Evolutionary conservation across 2,888 invertebrate species (phyloP), one percentile per base, ranked within the genome.

Genomic region (Drosophila testacea): DNA sequence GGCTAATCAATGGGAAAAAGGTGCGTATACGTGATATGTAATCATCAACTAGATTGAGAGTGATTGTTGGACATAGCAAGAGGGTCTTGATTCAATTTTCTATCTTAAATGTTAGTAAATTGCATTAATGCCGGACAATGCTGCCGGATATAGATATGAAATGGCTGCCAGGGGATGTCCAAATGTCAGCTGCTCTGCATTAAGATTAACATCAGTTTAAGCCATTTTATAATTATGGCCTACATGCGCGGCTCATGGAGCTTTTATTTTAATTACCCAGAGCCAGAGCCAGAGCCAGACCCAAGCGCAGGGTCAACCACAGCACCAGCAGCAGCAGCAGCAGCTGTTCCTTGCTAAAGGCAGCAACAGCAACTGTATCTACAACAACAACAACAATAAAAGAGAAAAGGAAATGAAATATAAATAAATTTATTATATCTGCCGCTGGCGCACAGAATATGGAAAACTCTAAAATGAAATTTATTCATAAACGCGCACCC

Each of bases 1-100:
- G 96, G 96, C 93, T 95, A 83, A 95, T 96, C 90, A 96, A 96
- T 92, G 95, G 94, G 79, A 94, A 94, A 92, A 94, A 95, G 94
- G 95, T 95, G 90, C 86, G 84, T 74, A 88, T 76, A 46, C 68
- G 69, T 66, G 69, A 73, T 68, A 69, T 79, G 10, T 46, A 41
- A 22, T 41, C 27, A 57, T 52, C 30, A 30, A 22, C 4, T 9
- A 10, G 48, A 34, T 6, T 27, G 46, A n/a, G 36, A 6, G n/a
- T 13, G 0, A 4, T 22, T 34, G 27, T 36, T 30, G n/a, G 34
- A n/a, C 5, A 47, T 10, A 11, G 16, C 6, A 11, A 4, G 7
- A 9, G 16, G 48, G 11, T 5, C 28, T 46, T 42, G 54, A 41
- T 54, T 48, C 16, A 56, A 38, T 66, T 66, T 47, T 39, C 54